Conservation (phyloP, 2,113 vertebrate genomes). For the Emydura subglobosa region DNA sequence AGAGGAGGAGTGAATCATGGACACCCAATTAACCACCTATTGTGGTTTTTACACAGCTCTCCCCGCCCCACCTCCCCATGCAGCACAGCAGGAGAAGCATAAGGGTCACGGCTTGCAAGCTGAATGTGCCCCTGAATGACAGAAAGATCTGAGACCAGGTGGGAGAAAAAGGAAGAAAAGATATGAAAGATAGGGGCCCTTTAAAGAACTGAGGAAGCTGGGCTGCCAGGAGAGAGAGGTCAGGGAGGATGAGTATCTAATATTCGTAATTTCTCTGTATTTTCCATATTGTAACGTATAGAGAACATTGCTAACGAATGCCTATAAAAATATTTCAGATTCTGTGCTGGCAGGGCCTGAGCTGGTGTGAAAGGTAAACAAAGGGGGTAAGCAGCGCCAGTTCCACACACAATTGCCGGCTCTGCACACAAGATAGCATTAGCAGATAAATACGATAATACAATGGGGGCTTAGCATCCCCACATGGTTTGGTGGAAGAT, state of each 20-base stretch:
- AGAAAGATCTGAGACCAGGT: neutral
- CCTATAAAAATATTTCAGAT: neutral
- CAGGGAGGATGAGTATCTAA: neutral
- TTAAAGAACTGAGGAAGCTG: neutral
- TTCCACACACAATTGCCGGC: neutral
- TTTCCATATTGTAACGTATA: neutral
- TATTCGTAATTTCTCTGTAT: neutral
- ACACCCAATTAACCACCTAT: neutral
- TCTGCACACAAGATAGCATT: neutral
- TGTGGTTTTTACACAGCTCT: neutral
- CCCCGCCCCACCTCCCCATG: neutral
- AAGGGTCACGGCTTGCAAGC: neutral
- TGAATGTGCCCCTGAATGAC: neutral
- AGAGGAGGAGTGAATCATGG: neutral
- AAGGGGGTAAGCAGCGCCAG: rapidly evolving
- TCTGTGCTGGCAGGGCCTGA: neutral
- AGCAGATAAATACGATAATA: rapidly evolving
- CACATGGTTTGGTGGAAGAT: neutral
- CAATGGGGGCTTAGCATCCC: neutral
- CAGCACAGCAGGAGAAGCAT: neutral
- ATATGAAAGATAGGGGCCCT: neutral
- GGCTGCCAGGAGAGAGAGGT: neutral
- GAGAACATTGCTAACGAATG: neutral
- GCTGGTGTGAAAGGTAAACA: neutral
- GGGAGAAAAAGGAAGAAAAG: neutral